Conservation (phyloP, 2,113 vertebrate species). For the Nerophis lumbriciformis region DNA sequence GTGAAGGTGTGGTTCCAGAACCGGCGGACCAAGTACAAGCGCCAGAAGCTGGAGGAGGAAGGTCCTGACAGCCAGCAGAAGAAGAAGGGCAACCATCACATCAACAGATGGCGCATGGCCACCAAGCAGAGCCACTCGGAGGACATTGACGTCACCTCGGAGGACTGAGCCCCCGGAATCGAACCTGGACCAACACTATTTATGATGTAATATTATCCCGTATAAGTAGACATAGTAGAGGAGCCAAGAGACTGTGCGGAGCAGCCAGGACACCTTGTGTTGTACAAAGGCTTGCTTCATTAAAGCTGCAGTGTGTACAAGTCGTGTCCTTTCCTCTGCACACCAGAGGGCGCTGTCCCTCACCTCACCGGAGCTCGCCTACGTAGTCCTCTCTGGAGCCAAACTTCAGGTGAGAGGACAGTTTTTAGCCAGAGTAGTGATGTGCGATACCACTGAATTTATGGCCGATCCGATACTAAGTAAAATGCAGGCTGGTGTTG, state of each 20-base stretch:
- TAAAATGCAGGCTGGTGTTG: too few species aligned
- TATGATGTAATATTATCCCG: slow-evolving; percentile 69
- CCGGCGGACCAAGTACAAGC: slow-evolving; percentile 94
- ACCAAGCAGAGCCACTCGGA: slow-evolving; percentile 90
- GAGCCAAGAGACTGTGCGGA: background rate
- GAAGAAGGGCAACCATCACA: slow-evolving; percentile 96
- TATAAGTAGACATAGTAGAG: slow-evolving; percentile 55
- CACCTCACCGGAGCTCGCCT: too few species aligned
- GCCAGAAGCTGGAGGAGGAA: slow-evolving; percentile 97
- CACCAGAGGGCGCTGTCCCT: too few species aligned
- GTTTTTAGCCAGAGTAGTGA: too few species aligned
- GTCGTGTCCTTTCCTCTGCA: too few species aligned
- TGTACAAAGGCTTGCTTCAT: background rate
- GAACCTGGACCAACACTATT: slow-evolving; percentile 70
- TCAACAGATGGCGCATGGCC: slow-evolving; percentile 95
- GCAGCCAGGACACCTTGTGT: background rate
- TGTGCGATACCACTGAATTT: too few species aligned
- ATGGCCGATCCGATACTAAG: too few species aligned
- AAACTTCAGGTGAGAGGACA: too few species aligned
- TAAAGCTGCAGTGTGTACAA: background rate
- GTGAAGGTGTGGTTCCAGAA: slow-evolving; percentile 99
- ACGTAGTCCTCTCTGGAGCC: too few species aligned
- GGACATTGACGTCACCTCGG: slow-evolving; percentile 95
- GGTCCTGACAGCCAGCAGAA: slow-evolving; percentile 91
- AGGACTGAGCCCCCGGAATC: slow-evolving; percentile 60